Conservation (phyloP, 2,797 vertebrate species). For the Sebastes cheni region DNA sequence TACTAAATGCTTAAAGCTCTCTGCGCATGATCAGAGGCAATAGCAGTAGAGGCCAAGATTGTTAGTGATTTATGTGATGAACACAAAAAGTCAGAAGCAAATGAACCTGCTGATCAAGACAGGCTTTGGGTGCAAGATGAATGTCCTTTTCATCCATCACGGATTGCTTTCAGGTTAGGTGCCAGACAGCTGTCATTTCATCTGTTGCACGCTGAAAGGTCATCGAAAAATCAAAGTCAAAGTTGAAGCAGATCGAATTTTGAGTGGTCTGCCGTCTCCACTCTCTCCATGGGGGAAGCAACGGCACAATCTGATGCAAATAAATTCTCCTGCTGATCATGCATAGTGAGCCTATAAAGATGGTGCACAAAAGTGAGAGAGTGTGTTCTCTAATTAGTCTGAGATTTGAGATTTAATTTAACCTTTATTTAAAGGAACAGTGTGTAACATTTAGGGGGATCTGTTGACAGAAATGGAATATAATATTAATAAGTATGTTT, state of each 20-base stretch:
- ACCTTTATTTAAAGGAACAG: not conserved
- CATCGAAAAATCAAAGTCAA: slow-evolving; percentile 1
- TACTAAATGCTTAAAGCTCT: not conserved
- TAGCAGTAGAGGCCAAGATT: not conserved
- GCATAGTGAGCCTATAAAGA: not conserved
- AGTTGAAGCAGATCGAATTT: slow-evolving; percentile 19
- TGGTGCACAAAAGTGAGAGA: not conserved
- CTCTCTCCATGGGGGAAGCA: not conserved
- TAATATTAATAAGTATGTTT: too few species aligned
- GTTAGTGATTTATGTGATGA: not conserved
- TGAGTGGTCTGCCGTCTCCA: not conserved
- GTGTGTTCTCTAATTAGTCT: not conserved
- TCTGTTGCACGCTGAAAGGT: slow-evolving; percentile 30
- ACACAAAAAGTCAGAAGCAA: not conserved
- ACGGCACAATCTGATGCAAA: not conserved
- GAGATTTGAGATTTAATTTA: not conserved
- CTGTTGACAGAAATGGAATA: too few species aligned
- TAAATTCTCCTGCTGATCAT: not conserved
- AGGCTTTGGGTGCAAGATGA: not conserved
- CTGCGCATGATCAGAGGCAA: not conserved
- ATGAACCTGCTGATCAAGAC: slow-evolving; percentile 4
- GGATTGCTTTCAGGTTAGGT: slow-evolving; percentile 41
- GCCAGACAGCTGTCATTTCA: slow-evolving; percentile 46
- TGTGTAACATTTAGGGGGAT: too few species aligned
- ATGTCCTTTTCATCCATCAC: slow-evolving; percentile 6